These are phyloP conservation scores for Carassius gibelio DNA, from an alignment of 2,113 vertebrate genomes.

Conservation along the genomic window DNA sequence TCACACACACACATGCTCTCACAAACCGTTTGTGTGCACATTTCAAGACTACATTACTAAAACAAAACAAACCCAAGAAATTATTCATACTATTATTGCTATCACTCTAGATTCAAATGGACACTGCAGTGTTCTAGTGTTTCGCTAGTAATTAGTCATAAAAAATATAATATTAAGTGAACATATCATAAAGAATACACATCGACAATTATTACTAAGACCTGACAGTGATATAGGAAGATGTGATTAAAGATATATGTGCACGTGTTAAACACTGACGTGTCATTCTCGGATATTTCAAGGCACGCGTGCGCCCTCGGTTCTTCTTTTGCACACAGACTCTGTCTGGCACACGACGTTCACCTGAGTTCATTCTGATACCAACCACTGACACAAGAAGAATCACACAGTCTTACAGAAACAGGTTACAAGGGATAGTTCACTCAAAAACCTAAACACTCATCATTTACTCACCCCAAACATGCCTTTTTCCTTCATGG, in stretches of 20 bases:
- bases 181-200: constrained; percentile 19
- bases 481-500: background rate
- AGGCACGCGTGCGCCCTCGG: background rate
- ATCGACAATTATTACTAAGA: constrained; percentile 26
- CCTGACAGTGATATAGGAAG: constrained; percentile 12
- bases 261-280: background rate
- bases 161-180: constrained; percentile 16
- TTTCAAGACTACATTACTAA: constrained; percentile 29
- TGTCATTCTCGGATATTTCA: constrained; percentile 22
- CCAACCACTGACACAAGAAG: background rate
- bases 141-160: constrained; percentile 40
- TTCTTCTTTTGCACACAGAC: background rate
- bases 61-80: background rate
- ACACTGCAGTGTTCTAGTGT: constrained; percentile 33
- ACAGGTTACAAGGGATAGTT: background rate
- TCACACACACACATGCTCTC: constrained; percentile 8
- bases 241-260: constrained; percentile 10
- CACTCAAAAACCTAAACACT: background rate
- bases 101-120: constrained; percentile 22
- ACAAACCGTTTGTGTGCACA: constrained; percentile 15
- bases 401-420: background rate
- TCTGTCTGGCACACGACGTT: background rate
- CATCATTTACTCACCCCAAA: background rate
- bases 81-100: constrained; percentile 38
- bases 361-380: constrained; percentile 31